These are phyloP conservation scores for Nothobranchius furzeri DNA, from an alignment of 2,113 vertebrate genomes.

Conservation along the genomic window DNA sequence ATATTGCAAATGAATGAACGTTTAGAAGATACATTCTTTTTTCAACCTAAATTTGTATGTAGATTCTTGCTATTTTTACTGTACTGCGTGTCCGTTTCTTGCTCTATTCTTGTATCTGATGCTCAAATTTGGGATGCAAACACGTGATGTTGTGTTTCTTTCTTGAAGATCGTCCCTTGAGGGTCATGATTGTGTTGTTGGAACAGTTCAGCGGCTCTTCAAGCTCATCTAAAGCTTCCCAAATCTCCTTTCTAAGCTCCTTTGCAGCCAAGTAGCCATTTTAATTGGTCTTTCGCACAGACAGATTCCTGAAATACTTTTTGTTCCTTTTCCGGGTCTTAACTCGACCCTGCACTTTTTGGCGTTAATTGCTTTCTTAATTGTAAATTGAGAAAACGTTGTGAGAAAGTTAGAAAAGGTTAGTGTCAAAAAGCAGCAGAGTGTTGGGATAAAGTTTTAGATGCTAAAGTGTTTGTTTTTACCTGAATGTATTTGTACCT, in stretches of 20 bases:
- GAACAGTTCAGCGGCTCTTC: neutral
- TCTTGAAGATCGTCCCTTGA: neutral
- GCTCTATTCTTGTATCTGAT: neutral
- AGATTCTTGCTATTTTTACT: neutral
- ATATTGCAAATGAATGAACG: too few relatives aligned
- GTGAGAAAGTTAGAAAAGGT: too few relatives aligned
- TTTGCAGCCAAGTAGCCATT: neutral
- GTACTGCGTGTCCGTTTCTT: neutral
- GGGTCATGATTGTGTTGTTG: neutral
- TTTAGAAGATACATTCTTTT: neutral
- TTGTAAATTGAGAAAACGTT: neutral
- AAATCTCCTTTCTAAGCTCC: neutral
- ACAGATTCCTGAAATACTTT: neutral
- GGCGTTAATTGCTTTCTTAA: neutral
- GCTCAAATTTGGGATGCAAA: too few relatives aligned
- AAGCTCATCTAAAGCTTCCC: neutral
- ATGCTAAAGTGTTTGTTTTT: too few relatives aligned
- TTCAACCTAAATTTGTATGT: neutral
- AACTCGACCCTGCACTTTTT: neutral
- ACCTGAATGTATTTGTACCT: too few relatives aligned
- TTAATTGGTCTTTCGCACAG: constrained; percentile 1
- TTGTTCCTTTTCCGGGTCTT: too few relatives aligned
- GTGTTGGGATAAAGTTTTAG: too few relatives aligned
- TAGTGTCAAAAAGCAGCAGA: too few relatives aligned
- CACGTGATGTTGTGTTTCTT: too few relatives aligned